phyloP scores from a whole-genome alignment of 2,113 vertebrate species.

The Boulengeromyrus knoepffleri region DNA sequence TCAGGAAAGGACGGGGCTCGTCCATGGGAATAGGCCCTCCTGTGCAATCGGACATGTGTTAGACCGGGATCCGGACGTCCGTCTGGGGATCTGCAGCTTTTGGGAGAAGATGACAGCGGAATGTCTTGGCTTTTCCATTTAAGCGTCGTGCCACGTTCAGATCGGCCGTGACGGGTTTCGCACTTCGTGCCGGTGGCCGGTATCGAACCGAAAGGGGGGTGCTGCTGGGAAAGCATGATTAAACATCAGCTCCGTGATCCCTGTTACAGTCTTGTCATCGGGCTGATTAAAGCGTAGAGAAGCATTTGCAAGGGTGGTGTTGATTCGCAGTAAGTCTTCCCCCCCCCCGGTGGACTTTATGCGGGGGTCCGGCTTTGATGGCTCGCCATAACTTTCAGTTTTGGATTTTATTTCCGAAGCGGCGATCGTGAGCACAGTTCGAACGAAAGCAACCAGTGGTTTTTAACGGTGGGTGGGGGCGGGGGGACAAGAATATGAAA shows the following conservation, averaged over 20 bases:
- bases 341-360: neutral
- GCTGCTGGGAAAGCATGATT: neutral
- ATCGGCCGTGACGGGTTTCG: neutral
- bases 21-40: conserved; percentile 37
- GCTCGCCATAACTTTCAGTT: neutral
- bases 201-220: neutral
- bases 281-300: neutral
- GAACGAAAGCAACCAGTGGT: neutral
- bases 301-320: neutral
- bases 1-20: conserved; percentile 47
- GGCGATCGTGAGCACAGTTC: neutral
- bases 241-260: neutral
- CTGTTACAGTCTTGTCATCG: neutral
- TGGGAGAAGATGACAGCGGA: neutral
- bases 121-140: neutral
- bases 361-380: neutral
- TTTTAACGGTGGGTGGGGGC: neutral
- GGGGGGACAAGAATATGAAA: conserved; percentile 12
- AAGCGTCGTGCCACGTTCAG: neutral
- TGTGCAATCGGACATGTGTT: conserved; percentile 9
- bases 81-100: neutral
- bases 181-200: neutral
- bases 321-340: neutral
- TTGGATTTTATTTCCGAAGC: neutral
- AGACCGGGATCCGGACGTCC: conserved; percentile 14